phyloP scores from a whole-genome alignment of 2,797 vertebrate species.

The Scomberomorus guttatus region DNA sequence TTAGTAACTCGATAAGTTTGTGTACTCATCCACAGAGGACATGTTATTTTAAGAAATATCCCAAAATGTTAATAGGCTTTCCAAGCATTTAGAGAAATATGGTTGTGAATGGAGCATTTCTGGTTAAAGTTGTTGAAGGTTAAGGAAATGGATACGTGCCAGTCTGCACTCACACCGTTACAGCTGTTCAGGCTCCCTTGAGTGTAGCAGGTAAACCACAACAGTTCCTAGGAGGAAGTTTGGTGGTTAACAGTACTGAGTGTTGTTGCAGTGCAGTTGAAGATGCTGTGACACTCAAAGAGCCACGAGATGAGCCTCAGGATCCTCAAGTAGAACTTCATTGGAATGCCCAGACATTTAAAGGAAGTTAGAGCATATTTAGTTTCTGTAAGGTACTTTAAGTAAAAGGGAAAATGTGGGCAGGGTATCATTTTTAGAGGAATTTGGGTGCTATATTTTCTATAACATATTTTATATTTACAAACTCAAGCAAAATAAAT shows the following conservation, averaged over 20 bases:
- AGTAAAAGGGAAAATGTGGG: neutral
- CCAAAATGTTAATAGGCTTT: neutral
- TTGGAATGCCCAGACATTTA: neutral
- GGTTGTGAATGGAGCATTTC: neutral
- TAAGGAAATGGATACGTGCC: neutral
- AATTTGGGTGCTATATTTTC: neutral
- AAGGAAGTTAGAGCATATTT: neutral
- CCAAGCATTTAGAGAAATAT: neutral
- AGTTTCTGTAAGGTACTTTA: too few relatives aligned
- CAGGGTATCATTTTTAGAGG: neutral
- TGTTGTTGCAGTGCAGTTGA: neutral
- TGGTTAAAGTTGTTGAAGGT: neutral
- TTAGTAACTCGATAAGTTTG: neutral
- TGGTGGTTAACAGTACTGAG: neutral
- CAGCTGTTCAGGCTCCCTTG: neutral
- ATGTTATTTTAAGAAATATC: too few relatives aligned
- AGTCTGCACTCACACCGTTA: neutral
- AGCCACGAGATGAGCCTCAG: neutral
- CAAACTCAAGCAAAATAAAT: neutral
- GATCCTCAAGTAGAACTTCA: conserved; percentile 2
- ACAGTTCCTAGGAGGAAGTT: conserved; percentile 11
- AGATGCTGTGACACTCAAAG: neutral
- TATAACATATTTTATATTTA: neutral
- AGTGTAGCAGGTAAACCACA: conserved; percentile 16
- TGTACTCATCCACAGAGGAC: neutral